Evolutionary conservation across 2,797 vertebrate species (phyloP), one percentile per base, ranked within the genome.

Genomic region (Varecia variegata): DNA sequence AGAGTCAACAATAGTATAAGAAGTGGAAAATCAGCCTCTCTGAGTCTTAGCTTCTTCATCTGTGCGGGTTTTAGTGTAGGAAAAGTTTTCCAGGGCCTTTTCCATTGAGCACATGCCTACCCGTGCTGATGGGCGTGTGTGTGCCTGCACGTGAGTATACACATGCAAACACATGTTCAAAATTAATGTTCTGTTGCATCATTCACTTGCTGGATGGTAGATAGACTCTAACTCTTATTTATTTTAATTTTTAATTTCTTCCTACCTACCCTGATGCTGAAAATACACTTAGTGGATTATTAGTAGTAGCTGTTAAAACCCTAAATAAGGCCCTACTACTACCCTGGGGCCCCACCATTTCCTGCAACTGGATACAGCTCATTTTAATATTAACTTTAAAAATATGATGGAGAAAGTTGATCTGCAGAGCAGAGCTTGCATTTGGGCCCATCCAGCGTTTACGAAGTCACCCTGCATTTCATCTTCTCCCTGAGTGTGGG

Each of bases 21-120:
- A 68, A 56, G 0, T 30, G 17, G n/a, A 11, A 13, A 5, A 27
- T 9, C 7, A 56, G 38, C n/a, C 38, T 35, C 17, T 0, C 25
- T 15, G 40, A 54, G 3, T 18, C 47, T 30, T 43, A 11, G 68
- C 35, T 79, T 84, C 67, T 9, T 77, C 21, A 9, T 56, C 38
- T 52, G 4, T 40, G 40, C 30, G 87, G 30, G n/a, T 43, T 30
- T 60, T 54, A 17, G 23, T 32, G 70, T 68, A n/a, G 38, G 84
- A 20, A 73, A 91, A 60, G 76, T 15, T 87, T 84, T 87, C 54
- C 84, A 38, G 54, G 50, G 15, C 56, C 71, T 94, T 94, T 83
- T 38, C 47, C 40, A 30, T 2, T 5, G 27, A 84, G 40, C 43
- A 38, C 3, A 23, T 32, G 27, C 9, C 11, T 7, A 11, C 13